phyloP scores from a whole-genome alignment of 2,888 invertebrate genomes.

The Tryphoninae sp. region DNA sequence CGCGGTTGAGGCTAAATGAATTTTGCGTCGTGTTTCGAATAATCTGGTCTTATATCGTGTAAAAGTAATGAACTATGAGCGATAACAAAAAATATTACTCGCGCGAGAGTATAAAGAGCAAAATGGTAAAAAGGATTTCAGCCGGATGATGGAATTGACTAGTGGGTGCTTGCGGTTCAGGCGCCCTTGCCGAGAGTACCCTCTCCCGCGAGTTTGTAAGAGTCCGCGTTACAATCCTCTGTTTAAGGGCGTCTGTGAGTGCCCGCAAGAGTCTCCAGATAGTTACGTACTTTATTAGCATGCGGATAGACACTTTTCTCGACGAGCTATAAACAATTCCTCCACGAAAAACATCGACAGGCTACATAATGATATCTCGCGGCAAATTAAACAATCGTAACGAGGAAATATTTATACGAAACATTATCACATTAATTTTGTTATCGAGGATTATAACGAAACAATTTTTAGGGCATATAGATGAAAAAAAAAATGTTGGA shows the following conservation, averaged over 20 bases:
- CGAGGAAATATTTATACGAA: no score
- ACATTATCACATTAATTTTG: not conserved
- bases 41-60: not conserved
- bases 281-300: not conserved
- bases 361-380: no score
- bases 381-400: no score
- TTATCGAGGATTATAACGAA: not conserved
- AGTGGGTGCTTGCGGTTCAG: not conserved
- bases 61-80: not conserved
- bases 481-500: slow-evolving; percentile 15
- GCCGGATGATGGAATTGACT: not conserved
- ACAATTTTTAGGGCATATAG: not conserved
- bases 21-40: not conserved
- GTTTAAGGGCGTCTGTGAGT: not conserved
- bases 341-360: no score
- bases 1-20: not conserved
- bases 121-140: not conserved
- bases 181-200: no score
- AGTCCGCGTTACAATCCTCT: not conserved
- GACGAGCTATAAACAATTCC: not conserved
- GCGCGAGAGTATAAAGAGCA: not conserved
- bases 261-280: not conserved
- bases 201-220: not conserved
- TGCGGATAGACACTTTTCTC: not conserved
- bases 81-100: not conserved